phyloP scores from a whole-genome alignment of 2,113 vertebrate genomes.

The Furnarius figulus region DNA sequence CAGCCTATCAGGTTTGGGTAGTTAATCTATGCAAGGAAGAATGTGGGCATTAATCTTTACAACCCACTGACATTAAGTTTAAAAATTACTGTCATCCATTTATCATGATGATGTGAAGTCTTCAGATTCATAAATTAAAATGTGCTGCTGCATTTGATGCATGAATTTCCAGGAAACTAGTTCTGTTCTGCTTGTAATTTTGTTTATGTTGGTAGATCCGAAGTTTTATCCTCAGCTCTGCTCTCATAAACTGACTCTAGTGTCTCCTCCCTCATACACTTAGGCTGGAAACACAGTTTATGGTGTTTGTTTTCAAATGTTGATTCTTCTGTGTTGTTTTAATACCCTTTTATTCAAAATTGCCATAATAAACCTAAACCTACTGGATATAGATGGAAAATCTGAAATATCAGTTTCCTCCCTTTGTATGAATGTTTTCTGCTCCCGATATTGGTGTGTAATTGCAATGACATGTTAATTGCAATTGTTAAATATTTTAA shows the following conservation, averaged over 20 bases:
- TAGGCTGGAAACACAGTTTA: not conserved
- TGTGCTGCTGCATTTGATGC: not conserved
- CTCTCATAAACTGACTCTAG: not conserved
- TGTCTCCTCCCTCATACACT: not conserved
- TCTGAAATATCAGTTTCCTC: not conserved
- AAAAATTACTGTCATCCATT: not conserved
- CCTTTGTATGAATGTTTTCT: not conserved
- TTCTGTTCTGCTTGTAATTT: not conserved
- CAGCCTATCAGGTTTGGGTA: not conserved
- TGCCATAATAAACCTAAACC: not conserved
- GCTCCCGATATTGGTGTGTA: not conserved
- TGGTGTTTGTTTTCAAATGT: not conserved
- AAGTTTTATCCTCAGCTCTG: not conserved
- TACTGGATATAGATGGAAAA: not conserved
- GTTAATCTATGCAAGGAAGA: constrained; percentile 11
- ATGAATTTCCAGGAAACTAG: not conserved
- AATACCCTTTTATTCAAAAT: not conserved
- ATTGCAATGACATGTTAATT: not conserved
- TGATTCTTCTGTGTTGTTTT: not conserved
- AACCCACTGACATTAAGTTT: not conserved
- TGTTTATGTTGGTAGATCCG: not conserved
- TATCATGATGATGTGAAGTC: not conserved
- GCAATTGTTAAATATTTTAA: not conserved
- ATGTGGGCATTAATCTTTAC: constrained; percentile 27
- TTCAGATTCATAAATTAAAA: not conserved